Evolutionary conservation across 2,113 vertebrate genomes (phyloP).

Genomic region (Nothobranchius kuhntae): DNA sequence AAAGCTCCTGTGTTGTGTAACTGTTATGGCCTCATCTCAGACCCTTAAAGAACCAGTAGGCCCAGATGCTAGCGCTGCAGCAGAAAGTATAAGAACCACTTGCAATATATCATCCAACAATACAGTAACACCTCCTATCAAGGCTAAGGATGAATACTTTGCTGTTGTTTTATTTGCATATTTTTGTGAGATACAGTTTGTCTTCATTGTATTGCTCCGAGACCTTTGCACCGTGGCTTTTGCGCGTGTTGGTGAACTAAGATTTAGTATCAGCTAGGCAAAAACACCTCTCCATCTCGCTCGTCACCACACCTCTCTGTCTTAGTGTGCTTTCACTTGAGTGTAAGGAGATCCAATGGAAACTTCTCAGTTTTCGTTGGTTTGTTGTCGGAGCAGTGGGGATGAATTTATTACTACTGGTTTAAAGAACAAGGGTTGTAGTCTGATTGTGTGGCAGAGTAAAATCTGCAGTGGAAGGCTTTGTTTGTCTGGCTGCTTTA

Average conservation of each 20-base stretch:
- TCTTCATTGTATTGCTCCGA: conserved; percentile 15
- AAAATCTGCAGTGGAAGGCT: not conserved
- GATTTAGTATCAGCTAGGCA: conserved; percentile 30
- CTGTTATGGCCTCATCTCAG: not conserved
- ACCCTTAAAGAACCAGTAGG: conserved; percentile 1
- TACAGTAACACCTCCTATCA: conserved; percentile 29
- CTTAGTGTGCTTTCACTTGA: conserved; percentile 52
- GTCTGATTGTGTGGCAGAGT: not conserved
- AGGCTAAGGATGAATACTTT: not conserved
- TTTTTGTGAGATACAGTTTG: conserved; percentile 21
- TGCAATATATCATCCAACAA: no score
- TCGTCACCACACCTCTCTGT: conserved; percentile 34
- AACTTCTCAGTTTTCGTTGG: conserved; percentile 56
- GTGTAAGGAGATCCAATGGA: conserved; percentile 61
- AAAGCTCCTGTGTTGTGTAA: no score
- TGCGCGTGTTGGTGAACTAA: conserved; percentile 5
- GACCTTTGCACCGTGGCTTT: not conserved
- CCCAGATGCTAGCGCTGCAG: conserved; percentile 30
- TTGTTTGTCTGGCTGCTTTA: conserved; percentile 18
- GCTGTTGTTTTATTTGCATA: conserved; percentile 14
- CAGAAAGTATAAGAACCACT: not conserved
- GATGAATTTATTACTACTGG: not conserved
- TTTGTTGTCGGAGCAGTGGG: not conserved
- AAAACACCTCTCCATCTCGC: conserved; percentile 9
- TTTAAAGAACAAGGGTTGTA: not conserved